Conservation (phyloP, 2,888 invertebrate genomes). For the Phyllotreta striolata region DNA sequence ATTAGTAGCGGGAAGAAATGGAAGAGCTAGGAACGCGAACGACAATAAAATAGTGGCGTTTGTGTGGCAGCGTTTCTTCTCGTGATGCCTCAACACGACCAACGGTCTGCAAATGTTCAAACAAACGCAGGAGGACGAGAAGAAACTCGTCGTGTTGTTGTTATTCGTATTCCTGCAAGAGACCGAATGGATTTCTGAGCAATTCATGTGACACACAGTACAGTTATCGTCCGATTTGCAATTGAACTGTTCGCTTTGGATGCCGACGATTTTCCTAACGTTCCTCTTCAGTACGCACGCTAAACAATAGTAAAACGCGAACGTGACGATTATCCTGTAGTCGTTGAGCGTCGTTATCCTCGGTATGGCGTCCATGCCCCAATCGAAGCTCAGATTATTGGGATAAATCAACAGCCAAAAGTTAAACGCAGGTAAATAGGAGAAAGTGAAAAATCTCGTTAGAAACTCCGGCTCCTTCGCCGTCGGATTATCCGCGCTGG, state of each 20-base stretch:
- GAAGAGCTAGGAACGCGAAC: conserved; percentile 82
- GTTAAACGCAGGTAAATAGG: conserved; percentile 91
- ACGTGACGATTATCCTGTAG: conserved; percentile 77
- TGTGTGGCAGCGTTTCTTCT: conserved; percentile 38
- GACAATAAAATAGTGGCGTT: conserved; percentile 61
- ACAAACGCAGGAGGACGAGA: conserved; percentile 61
- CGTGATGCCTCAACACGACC: conserved; percentile 22
- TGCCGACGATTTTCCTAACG: conserved; percentile 46
- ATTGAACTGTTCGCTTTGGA: conserved; percentile 9
- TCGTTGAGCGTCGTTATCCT: conserved; percentile 82
- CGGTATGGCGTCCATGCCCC: conserved; percentile 98
- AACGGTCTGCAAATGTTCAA: conserved; percentile 24
- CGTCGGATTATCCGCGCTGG: conserved; percentile 95
- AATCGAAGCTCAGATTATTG: conserved; percentile 91
- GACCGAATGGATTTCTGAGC: conserved; percentile 73
- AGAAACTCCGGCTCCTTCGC: conserved; percentile 83
- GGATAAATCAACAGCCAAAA: conserved; percentile 88
- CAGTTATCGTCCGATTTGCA: conserved; percentile 58
- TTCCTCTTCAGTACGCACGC: conserved; percentile 40
- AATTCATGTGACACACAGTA: conserved; percentile 73
- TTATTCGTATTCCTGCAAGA: conserved; percentile 77
- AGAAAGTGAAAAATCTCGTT: conserved; percentile 88
- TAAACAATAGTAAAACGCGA: conserved; percentile 73
- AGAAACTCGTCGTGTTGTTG: conserved; percentile 70
- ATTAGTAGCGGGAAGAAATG: conserved; percentile 96